A percentile compares a stretch with the other conserved stretches of the same genome.
Conservation (phyloP, 2,113 vertebrate genomes). For the Parus major region DNA sequence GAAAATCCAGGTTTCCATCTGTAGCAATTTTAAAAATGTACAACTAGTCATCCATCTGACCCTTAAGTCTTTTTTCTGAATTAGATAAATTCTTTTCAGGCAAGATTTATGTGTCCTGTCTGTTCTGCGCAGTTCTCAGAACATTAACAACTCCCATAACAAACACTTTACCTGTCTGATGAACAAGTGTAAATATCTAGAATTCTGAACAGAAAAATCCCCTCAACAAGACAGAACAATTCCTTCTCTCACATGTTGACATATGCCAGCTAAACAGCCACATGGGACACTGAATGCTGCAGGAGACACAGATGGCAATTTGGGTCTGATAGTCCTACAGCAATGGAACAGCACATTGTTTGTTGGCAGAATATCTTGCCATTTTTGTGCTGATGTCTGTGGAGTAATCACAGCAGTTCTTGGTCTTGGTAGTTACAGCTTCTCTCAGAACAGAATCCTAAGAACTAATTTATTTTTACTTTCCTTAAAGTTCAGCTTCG, state of each 20-base stretch:
- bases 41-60: not conserved
- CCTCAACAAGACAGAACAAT: constrained; percentile 7
- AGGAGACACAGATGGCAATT: constrained; percentile 55
- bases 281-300: constrained; percentile 34
- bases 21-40: not conserved
- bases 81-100: not conserved
- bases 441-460: not conserved
- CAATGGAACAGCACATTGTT: constrained; percentile 5
- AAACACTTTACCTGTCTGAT: not conserved
- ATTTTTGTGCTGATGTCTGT: constrained; percentile 15
- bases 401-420: not conserved
- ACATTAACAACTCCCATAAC: not conserved
- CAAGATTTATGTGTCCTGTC: not conserved
- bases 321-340: constrained; percentile 20
- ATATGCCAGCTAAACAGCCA: constrained; percentile 44
- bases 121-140: not conserved
- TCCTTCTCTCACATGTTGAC: constrained; percentile 15
- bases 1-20: not conserved
- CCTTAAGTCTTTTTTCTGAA: not conserved
- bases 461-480: not conserved
- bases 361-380: constrained; percentile 47
- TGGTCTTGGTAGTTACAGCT: not conserved
- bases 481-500: not conserved
- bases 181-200: not conserved
- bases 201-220: not conserved